Evolutionary conservation across 2,888 invertebrate genomes (phyloP).

Genomic region (Hymenopus coronatus): DNA sequence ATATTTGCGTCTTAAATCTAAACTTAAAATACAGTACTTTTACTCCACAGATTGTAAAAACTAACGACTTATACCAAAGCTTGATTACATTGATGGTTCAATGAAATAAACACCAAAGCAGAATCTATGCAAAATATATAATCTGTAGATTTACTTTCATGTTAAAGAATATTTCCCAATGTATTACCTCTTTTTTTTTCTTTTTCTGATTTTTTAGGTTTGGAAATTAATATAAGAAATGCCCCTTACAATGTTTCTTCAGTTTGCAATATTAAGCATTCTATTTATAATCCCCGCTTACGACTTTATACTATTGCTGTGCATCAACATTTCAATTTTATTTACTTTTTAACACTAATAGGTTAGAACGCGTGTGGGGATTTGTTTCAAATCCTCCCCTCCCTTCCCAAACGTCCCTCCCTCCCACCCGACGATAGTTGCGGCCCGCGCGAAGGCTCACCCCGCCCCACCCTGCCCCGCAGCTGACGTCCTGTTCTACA

Average conservation of each 20-base stretch:
- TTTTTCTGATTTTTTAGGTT: background rate
- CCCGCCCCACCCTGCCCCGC: slow-evolving; percentile 27
- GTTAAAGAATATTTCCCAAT: slow-evolving; percentile 14
- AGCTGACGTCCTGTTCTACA: slow-evolving; percentile 8
- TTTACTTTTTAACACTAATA: slow-evolving; percentile 6
- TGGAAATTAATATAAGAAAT: slow-evolving; percentile 11
- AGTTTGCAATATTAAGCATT: slow-evolving; percentile 15
- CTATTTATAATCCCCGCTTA: slow-evolving; percentile 22
- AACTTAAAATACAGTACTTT: slow-evolving; percentile 31
- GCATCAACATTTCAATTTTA: background rate
- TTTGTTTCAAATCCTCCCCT: slow-evolving; percentile 23
- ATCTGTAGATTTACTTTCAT: background rate
- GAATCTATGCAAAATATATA: slow-evolving; percentile 20
- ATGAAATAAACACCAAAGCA: slow-evolving; percentile 7
- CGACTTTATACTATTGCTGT: slow-evolving; percentile 1
- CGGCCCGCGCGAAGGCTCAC: slow-evolving; percentile 20
- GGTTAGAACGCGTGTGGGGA: background rate
- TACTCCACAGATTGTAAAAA: slow-evolving; percentile 20
- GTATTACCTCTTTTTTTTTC: background rate
- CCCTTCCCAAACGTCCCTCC: slow-evolving; percentile 33
- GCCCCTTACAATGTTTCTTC: slow-evolving; percentile 27
- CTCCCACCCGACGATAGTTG: slow-evolving; percentile 27
- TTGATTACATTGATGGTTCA: background rate
- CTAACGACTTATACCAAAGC: slow-evolving; percentile 24
- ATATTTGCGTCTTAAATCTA: slow-evolving; percentile 31